Percentiles rank a stretch among this genome's conserved stretches.
Evolutionary conservation across 2,888 invertebrate species (phyloP).

Genomic region (Petrophora chlorosata): DNA sequence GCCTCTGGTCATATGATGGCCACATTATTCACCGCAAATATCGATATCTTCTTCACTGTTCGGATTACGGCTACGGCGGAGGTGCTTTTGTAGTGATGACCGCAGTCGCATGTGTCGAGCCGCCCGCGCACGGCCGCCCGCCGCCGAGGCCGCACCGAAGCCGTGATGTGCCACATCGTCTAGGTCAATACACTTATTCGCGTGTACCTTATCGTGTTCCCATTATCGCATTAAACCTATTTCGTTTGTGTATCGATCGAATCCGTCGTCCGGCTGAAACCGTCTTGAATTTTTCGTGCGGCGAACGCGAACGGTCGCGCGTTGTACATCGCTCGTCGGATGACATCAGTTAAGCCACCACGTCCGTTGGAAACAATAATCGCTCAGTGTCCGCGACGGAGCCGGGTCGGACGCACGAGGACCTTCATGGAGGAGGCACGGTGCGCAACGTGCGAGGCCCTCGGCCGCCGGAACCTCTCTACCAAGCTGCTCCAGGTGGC

Average conservation of each 20-base stretch:
- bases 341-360: conserved; percentile 82
- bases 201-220: conserved; percentile 79
- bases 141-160: conserved; percentile 67
- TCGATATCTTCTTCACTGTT: conserved; percentile 75
- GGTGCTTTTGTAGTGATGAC: conserved; percentile 66
- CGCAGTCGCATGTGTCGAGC: conserved; percentile 75
- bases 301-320: conserved; percentile 70
- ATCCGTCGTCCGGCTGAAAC: conserved; percentile 56
- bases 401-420: conserved; percentile 78
- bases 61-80: conserved; percentile 69
- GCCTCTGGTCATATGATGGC: conserved; percentile 60
- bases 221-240: conserved; percentile 81
- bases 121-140: conserved; percentile 74
- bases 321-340: conserved; percentile 73
- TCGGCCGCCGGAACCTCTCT: conserved; percentile 72
- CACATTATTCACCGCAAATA: conserved; percentile 75
- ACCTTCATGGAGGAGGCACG: conserved; percentile 77
- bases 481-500: conserved; percentile 78
- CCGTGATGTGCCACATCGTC: conserved; percentile 68
- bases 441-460: conserved; percentile 78
- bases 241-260: conserved; percentile 75
- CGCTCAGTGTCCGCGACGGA: conserved; percentile 79
- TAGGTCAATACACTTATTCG: conserved; percentile 80
- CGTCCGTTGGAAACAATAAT: conserved; percentile 77
- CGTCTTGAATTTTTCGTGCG: conserved; percentile 71